Evolutionary conservation across 2,888 invertebrate species (phyloP), one percentile per base, ranked within the genome.

Genomic region (Notodonta ziczac): DNA sequence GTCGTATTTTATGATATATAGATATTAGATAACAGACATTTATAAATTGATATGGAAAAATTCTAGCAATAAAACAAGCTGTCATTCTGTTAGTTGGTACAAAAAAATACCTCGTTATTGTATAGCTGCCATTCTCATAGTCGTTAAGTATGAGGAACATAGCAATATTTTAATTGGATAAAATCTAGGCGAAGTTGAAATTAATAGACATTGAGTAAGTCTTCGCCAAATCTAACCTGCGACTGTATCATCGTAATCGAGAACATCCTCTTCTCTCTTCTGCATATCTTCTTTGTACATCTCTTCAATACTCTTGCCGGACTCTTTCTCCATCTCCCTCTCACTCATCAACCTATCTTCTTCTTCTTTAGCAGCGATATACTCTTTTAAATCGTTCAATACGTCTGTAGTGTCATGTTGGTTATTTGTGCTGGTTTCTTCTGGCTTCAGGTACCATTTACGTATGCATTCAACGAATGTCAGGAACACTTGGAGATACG

Each of bases 401-500:
- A 94, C 66, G 54, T 85, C 86, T 40, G 85, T 67, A 6, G 78
- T 50, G 12, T 61, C 51, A 8, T 56, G 32, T 16, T 54, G 58
- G 6, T 52, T 32, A 12, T 53, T 53, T 7, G 57, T 48, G 42
- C 64, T 61, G 4, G 12, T 39, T 5, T 66, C 14, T 12, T 67
- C 60, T 0, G 65, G 24, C 59, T 57, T 56, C 9, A 48, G 53
- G 32, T 62, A 94, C 95, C 97, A 96, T 62, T 91, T 93, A 54
- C 90, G 86, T 32, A 97, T 88, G 70, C 95, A 95, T 4, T 91
- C 85, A 1, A 96, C 85, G 82, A 97, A 97, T 0, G 96, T 95
- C 67, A 95, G 91, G 78, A 97, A 97, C 4, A 97, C 95, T 84
- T 95, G 95, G 54, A 97, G 84, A 80, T 96, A 97, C 0, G 95